These are phyloP conservation scores for Coreius guichenoti DNA, from an alignment of 2,797 vertebrate genomes.

Conservation along the genomic window DNA sequence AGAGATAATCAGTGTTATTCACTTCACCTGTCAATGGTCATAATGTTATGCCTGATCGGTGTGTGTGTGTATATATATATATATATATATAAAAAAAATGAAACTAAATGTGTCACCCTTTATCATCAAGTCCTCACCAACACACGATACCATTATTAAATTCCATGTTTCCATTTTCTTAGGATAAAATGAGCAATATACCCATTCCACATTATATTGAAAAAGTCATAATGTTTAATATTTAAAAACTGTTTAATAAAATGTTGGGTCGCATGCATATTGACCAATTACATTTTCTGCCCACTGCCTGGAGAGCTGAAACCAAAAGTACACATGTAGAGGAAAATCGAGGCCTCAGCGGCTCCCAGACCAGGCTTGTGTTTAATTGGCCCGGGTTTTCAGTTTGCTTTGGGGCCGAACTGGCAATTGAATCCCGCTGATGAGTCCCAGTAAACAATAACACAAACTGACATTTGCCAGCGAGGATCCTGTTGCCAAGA, in stretches of 20 bases:
- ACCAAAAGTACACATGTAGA: not conserved
- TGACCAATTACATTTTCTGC: not conserved
- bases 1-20: too few species aligned
- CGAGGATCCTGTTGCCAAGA: slow-evolving; percentile 29
- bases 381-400: not conserved
- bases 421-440: not conserved
- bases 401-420: slow-evolving; percentile 14
- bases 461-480: slow-evolving; percentile 59
- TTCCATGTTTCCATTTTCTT: not conserved
- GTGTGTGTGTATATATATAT: too few species aligned
- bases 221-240: not conserved
- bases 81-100: not conserved
- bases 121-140: not conserved
- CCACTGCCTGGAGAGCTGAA: not conserved
- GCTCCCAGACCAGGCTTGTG: not conserved
- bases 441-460: slow-evolving; percentile 56
- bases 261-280: not conserved
- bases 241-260: not conserved
- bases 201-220: not conserved
- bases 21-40: too few species aligned
- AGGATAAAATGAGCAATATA: not conserved
- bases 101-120: not conserved
- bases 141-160: not conserved
- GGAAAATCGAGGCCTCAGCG: not conserved
- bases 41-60: too few species aligned